A percentile compares a stretch with the other conserved stretches of the same genome.
These are phyloP conservation scores for Sinocyclocheilus rhinocerous DNA, from an alignment of 2,113 vertebrate genomes.

Conservation along the genomic window DNA sequence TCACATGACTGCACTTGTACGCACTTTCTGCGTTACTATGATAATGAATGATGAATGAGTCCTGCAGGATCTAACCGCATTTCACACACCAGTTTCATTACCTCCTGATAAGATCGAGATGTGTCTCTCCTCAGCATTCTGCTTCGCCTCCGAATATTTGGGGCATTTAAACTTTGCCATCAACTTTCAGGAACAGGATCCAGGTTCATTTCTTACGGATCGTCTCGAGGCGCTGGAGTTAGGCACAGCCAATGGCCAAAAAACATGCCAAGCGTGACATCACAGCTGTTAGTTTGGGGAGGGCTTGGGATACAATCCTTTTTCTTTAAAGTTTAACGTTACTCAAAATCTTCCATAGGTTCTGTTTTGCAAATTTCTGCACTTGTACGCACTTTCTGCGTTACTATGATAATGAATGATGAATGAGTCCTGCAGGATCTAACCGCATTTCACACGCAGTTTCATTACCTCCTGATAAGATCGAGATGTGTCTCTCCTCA, in stretches of 20 bases:
- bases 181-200: not conserved
- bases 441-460: not conserved
- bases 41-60: not conserved
- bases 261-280: slow-evolving; percentile 39
- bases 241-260: not conserved
- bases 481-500: slow-evolving; percentile 72
- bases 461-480: slow-evolving; percentile 85
- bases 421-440: not conserved
- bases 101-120: slow-evolving; percentile 84
- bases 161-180: not conserved
- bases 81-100: slow-evolving; percentile 55
- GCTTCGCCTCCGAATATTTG: slow-evolving; percentile 7
- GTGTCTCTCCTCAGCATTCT: slow-evolving; percentile 79
- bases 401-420: not conserved
- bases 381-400: not conserved
- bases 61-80: not conserved
- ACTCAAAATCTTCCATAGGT: no score
- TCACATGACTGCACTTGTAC: slow-evolving; percentile 40
- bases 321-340: no score
- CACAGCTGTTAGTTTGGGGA: slow-evolving; percentile 25
- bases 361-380: not conserved
- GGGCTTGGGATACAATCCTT: not conserved
- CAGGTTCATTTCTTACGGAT: not conserved
- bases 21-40: not conserved
- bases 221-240: not conserved